Evolutionary conservation across 2,888 invertebrate species (phyloP), one percentile per base, ranked within the genome.

Genomic region (Caenorhabditis sp.): DNA sequence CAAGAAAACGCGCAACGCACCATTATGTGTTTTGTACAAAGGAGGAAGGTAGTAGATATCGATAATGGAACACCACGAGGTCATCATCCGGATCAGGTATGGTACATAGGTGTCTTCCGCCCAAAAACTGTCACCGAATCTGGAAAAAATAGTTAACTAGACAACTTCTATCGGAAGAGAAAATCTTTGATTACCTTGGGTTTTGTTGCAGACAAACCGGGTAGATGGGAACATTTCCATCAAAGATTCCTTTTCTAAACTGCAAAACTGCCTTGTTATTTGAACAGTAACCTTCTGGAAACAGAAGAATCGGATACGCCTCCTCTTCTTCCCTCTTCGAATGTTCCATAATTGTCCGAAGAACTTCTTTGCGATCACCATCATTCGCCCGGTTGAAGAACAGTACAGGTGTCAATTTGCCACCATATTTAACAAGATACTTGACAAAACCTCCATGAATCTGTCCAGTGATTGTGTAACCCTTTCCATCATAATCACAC

Each of bases 391-490:
- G 65, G 58, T 87, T 67, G 47, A 87, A 22, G 50, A 85, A 72
- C 0, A 87, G 79, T 50, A 84, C 53, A 13, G 83, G 85, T 1
- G 84, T 85, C 65, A 87, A 53, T 37, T 79, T 76, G 8, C 71
- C 72, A 11, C 88, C 89, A 44, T 87, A 82, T 22, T 80, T 81
- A 55, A 88, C 82, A n/a, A 89, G 65, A 15, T 78, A 68, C 35
- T 69, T 71, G 0, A 84, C 69, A 11, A 84, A 44, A 20, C 89
- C 89, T 8, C 79, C 77, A 60, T 89, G 89, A 20, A 68, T 58
- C 62, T 89, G 89, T 1, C 88, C 89, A 15, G 89, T 89, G 22
- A 89, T 86, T n/a, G 84, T 83, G 74, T 88, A 89, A 1, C 88
- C 82, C 61, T 53, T 62, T 24, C 85, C 85, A 24, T 84, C 74